Conservation (phyloP, 1,140 invertebrate genomes). For the Plodia interpunctella region DNA sequence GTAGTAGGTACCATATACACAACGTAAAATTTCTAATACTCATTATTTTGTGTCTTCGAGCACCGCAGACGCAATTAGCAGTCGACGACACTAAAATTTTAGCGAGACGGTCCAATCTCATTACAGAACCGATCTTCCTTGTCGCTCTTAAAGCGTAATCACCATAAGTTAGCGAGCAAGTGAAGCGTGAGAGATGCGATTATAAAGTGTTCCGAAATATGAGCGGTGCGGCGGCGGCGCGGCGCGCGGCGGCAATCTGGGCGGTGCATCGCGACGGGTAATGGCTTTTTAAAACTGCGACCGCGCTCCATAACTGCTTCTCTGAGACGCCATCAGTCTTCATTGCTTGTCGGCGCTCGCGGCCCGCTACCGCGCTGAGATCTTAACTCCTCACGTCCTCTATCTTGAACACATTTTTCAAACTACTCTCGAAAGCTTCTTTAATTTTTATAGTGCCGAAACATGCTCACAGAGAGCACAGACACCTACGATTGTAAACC, state of each 20-base stretch:
- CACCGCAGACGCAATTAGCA: constrained; percentile 69
- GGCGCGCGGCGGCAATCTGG: constrained; percentile 59
- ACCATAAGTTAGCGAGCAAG: constrained; percentile 74
- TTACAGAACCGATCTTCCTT: constrained; percentile 73
- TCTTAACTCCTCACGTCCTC: constrained; percentile 65
- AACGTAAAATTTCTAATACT: background rate
- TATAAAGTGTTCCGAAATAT: constrained; percentile 76
- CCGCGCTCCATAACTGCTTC: constrained; percentile 70
- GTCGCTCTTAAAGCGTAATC: constrained; percentile 74
- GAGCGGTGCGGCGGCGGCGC: constrained; percentile 45
- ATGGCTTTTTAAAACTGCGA: constrained; percentile 76
- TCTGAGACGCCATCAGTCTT: constrained; percentile 72
- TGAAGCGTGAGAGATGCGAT: constrained; percentile 74
- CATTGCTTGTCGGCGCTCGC: constrained; percentile 70
- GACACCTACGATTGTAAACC: no score
- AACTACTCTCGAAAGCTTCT: constrained; percentile 42
- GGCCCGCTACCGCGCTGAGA: constrained; percentile 41
- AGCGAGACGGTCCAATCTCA: constrained; percentile 72
- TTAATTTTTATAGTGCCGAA: constrained; percentile 28
- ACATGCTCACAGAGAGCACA: constrained; percentile 12
- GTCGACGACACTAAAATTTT: constrained; percentile 73
- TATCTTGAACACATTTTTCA: constrained; percentile 63
- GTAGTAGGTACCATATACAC: no score
- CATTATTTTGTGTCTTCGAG: constrained; percentile 19
- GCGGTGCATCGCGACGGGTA: constrained; percentile 69